These are phyloP conservation scores for Drosophila mercatorum DNA, from an alignment of 2,888 invertebrate species.

Conservation along the genomic window DNA sequence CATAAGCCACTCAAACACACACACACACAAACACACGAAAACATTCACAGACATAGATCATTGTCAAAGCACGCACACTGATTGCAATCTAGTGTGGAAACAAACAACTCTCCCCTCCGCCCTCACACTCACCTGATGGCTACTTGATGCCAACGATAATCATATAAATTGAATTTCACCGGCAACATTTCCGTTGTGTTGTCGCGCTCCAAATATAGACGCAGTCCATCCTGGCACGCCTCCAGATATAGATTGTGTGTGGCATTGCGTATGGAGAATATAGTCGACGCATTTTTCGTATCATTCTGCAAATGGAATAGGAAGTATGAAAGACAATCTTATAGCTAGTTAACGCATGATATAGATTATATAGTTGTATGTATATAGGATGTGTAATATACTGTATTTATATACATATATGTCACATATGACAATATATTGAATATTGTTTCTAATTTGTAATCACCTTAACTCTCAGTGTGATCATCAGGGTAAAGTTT, in stretches of 20 bases:
- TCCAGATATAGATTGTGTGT: conserved; percentile 84
- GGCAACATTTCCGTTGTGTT: conserved; percentile 85
- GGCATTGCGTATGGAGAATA: conserved; percentile 83
- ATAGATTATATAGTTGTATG: not conserved
- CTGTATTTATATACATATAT: no score
- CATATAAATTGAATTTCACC: conserved; percentile 84
- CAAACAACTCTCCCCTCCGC: conserved; percentile 3
- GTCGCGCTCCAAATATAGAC: conserved; percentile 84
- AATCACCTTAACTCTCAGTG: conserved; percentile 82
- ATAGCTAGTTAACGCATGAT: not conserved
- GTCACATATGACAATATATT: no score
- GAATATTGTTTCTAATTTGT: no score
- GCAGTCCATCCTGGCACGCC: conserved; percentile 82
- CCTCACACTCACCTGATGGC: conserved; percentile 83
- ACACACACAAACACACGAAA: conserved; percentile 12
- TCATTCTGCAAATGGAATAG: conserved; percentile 57
- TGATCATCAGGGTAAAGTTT: conserved; percentile 84
- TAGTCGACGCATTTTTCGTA: conserved; percentile 76
- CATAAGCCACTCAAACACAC: conserved; percentile 31
- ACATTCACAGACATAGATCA: conserved; percentile 18
- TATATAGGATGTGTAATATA: no score
- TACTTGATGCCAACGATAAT: conserved; percentile 85
- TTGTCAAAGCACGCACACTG: conserved; percentile 31
- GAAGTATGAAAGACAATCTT: no score
- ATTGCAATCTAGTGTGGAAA: conserved; percentile 48